Base-by-base conservation (phyloP, 2,888 invertebrate species). In the Neoascia interrupta region DNA sequence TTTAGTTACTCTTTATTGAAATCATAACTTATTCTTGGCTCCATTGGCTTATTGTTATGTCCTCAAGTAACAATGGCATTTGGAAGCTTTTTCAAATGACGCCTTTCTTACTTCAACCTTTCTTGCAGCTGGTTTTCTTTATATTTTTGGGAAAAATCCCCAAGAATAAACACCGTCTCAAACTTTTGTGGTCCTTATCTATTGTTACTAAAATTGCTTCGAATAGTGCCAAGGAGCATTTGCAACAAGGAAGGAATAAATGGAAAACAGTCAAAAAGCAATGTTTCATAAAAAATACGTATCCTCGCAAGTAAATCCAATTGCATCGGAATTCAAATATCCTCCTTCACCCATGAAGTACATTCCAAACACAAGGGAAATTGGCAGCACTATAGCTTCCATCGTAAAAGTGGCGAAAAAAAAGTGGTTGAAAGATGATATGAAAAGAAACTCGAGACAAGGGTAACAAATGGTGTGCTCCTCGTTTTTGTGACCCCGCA, bases 251-350 rank as follows among this genome's bases (percentile, higher is more conserved):
- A 60, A 45, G n/a, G 56, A 28, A 64, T 58, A 73, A 66, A 60
- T 18, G 53, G 11, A 47, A 54, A 43, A 63, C 54, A 47, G 13
- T 47, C 64, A 43, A 51, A 51, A 15, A 31, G 56, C 23, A 51
- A 58, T 41, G 19, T 16, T n/a, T 34, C 41, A 34, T 51, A 63
- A 16, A 28, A 45, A 28, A 37, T 54, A 39, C 34, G 28, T 56
- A 56, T 51, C 60, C 64, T 45, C 43, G 43, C 49, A 51, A 66
- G 73, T 79, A 73, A 73, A 61, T 68, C 73, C 73, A 73, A 73
- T 79, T 61, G 66, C 73, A 73, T 79, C 31, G 61, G 36, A 73
- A 73, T 73, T 68, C 73, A 56, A 79, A 79, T 66, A 68, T 51
- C 79, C 41, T 26, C 21, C 43, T 53, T 19, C 58, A 45, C 13